Evolutionary conservation across 2,113 vertebrate species (phyloP).

Genomic region (Lepisosteus oculatus): DNA sequence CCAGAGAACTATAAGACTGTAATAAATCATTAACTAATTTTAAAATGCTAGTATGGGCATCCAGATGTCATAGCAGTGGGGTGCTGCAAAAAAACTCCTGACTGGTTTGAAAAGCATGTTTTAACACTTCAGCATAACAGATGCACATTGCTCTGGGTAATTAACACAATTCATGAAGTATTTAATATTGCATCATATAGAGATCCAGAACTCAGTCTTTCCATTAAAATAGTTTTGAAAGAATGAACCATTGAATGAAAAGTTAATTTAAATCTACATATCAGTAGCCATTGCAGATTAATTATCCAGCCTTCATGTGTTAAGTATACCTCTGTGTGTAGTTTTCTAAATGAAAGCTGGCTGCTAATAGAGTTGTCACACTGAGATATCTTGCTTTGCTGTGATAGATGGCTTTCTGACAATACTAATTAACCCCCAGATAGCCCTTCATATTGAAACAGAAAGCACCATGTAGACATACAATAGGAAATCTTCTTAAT

Average conservation of each 20-base stretch:
- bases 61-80: background rate
- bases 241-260: background rate
- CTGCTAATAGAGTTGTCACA: conserved; percentile 53
- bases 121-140: background rate
- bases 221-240: background rate
- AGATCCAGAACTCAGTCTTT: background rate
- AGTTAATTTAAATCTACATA: background rate
- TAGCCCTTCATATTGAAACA: conserved; percentile 27
- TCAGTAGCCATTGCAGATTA: background rate
- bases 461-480: too few species aligned
- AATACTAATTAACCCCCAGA: conserved; percentile 59
- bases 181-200: background rate
- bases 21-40: background rate
- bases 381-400: conserved; percentile 41
- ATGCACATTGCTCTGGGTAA: background rate
- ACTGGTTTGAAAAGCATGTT: background rate
- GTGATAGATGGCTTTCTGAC: conserved; percentile 59
- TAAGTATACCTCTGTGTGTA: background rate
- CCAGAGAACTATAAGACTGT: too few species aligned
- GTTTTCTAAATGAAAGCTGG: background rate
- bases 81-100: background rate
- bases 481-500: too few species aligned
- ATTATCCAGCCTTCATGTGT: background rate
- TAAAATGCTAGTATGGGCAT: background rate
- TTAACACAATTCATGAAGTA: background rate